Percentiles rank a stretch among this genome's conserved stretches.
Evolutionary conservation across 2,113 vertebrate species (phyloP).

Genomic region (Fukomys damarensis): DNA sequence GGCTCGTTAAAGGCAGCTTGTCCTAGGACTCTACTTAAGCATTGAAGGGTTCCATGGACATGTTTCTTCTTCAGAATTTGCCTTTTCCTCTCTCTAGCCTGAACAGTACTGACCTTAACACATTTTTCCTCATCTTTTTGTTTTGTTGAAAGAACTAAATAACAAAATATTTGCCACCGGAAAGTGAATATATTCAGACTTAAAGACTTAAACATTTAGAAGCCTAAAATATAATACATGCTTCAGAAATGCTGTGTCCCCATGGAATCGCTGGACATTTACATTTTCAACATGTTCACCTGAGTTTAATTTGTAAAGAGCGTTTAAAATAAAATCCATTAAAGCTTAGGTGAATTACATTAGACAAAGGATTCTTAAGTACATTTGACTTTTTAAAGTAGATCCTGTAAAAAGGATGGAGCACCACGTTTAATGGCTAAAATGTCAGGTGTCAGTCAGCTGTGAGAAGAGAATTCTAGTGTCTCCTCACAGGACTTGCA

Average conservation of each 20-base stretch:
- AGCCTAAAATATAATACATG: neutral
- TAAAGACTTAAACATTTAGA: neutral
- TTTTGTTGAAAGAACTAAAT: slow-evolving; percentile 55
- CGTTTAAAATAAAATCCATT: slow-evolving; percentile 31
- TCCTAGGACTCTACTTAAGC: neutral
- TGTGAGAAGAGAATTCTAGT: slow-evolving; percentile 1
- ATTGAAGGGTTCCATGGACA: neutral
- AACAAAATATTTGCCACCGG: slow-evolving; percentile 30
- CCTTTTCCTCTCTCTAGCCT: neutral
- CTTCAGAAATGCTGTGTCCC: neutral
- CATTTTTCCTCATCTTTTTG: slow-evolving; percentile 24
- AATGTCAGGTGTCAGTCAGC: slow-evolving; percentile 25
- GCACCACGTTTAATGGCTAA: neutral
- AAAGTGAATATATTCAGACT: slow-evolving; percentile 40
- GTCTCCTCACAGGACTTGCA: slow-evolving; percentile 14
- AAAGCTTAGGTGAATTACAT: slow-evolving; percentile 38
- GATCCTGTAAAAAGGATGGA: neutral
- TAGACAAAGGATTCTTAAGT: slow-evolving; percentile 42
- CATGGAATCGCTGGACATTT: slow-evolving; percentile 22
- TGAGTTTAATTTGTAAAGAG: slow-evolving; percentile 49
- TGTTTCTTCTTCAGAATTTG: slow-evolving; percentile 24
- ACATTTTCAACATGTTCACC: slow-evolving; percentile 38
- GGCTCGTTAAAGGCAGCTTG: slow-evolving; percentile 58
- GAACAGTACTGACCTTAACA: slow-evolving; percentile 35
- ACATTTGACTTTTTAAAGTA: slow-evolving; percentile 22